phyloP scores from a whole-genome alignment of 2,113 vertebrate species.

The Epinephelus cyanopodus region DNA sequence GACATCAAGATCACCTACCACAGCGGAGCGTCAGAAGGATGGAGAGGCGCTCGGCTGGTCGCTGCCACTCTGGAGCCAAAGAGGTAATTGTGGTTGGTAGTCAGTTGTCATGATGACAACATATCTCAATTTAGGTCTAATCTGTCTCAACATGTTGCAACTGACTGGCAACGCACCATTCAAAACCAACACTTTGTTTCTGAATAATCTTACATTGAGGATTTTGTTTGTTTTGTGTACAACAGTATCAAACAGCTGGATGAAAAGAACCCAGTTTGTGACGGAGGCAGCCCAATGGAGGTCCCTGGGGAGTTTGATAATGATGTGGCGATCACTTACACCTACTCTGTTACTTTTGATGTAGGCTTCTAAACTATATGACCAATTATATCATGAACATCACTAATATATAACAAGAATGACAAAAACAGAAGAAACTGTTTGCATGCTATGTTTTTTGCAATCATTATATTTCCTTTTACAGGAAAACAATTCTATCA shows the following conservation, averaged over 20 bases:
- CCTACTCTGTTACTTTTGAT: constrained; percentile 91
- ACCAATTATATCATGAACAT: neutral
- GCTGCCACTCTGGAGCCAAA: constrained; percentile 95
- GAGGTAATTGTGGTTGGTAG: constrained; percentile 83
- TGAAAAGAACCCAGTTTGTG: constrained; percentile 85
- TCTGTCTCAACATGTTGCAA: neutral
- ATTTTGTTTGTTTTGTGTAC: constrained; percentile 47
- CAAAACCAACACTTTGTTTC: neutral
- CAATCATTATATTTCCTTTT: constrained; percentile 23
- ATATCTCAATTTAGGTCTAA: neutral
- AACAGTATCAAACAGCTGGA: constrained; percentile 90
- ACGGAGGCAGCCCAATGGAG: constrained; percentile 89
- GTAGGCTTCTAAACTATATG: constrained; percentile 72
- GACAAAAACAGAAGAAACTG: too few species aligned
- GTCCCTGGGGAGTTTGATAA: constrained; percentile 87
- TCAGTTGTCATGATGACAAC: neutral
- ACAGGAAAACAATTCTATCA: constrained; percentile 90
- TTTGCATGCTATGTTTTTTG: too few species aligned
- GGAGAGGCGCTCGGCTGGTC: constrained; percentile 92
- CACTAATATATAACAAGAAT: neutral
- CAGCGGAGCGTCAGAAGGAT: constrained; percentile 86
- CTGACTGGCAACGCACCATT: neutral
- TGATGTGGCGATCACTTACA: constrained; percentile 89
- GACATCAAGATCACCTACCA: constrained; percentile 96
- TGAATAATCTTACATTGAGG: neutral